Evolutionary conservation across 2,113 vertebrate species (phyloP).

Genomic region (Crotalus horridus): DNA sequence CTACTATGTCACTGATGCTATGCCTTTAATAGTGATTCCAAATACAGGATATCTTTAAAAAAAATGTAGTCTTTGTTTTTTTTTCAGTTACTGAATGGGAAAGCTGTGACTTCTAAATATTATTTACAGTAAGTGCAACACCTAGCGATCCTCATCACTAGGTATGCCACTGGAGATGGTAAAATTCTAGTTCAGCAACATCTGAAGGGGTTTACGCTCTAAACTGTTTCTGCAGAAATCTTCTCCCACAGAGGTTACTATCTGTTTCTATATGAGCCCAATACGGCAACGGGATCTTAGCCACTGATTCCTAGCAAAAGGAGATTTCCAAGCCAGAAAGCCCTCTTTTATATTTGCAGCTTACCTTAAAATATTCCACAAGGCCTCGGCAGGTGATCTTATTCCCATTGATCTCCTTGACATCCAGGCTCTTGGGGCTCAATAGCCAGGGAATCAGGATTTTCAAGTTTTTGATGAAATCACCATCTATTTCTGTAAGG

Average conservation of each 20-base stretch:
- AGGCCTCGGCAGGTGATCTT: constrained; percentile 95
- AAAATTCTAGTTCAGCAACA: background rate
- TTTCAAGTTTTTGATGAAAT: constrained; percentile 95
- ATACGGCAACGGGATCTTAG: background rate
- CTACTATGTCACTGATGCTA: background rate
- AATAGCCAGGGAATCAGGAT: constrained; percentile 96
- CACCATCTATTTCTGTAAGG: constrained; percentile 86
- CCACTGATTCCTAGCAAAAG: background rate
- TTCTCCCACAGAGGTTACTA: background rate
- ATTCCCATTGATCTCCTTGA: constrained; percentile 98
- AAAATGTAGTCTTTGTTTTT: background rate
- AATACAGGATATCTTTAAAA: background rate
- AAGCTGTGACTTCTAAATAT: background rate
- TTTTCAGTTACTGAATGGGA: background rate
- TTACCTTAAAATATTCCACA: constrained; percentile 97
- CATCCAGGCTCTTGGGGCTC: constrained; percentile 83
- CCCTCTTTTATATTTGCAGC: background rate
- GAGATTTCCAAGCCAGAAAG: too few relatives aligned
- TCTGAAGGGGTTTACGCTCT: background rate
- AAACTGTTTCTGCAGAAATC: background rate
- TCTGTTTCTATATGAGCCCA: background rate
- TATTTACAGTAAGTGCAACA: background rate
- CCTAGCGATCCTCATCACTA: background rate
- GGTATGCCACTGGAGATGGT: background rate
- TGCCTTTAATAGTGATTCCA: background rate